Base-by-base conservation (phyloP, 2,888 invertebrate species). In the Meteorus cinctellus region DNA sequence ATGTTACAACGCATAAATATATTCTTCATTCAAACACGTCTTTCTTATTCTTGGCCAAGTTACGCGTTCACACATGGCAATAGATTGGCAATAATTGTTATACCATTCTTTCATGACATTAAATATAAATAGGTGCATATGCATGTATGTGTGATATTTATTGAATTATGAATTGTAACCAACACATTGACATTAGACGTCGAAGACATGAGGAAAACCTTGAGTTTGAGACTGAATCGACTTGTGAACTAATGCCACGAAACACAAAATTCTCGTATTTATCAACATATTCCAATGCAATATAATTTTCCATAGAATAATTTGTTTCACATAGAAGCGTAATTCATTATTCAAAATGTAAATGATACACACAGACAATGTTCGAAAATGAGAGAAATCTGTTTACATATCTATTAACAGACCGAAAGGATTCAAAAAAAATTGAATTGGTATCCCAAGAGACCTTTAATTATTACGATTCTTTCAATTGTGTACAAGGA, bases 351-450 rank as follows among this genome's bases (percentile, higher is more conserved):
- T 34, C 1, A 8, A 6, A 2, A 51, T 1, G 14, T 1, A 14
- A 51, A 51, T 51, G 0, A 51, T n/a, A 51, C 0, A 3, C 12
- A 24, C 24, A 24, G 24, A 24, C 24, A 24, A 1, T 24, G 24
- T 24, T 24, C 24, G 24, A 24, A 24, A 24, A 1, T 24, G 1
- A 24, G 24, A 24, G 24, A 1, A 24, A 24, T 24, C 24, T 24
- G 24, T 24, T 24, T 1, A 82, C 81, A 80, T 85, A 84, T 86
- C 83, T 81, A 83, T 86, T 87, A 84, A 82, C 51, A 51, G 74
- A 73, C 82, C 79, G 74, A 84, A 80, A 84, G 84, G 86, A 86
- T 84, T 83, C 83, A 83, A 84, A 84, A 86, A 81, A 75, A 81
- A 79, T 78, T 74, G 68, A 72, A 55, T 5, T n/a, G 8, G 16